Conservation (phyloP, 2,888 invertebrate species). For the Hyles lineata region DNA sequence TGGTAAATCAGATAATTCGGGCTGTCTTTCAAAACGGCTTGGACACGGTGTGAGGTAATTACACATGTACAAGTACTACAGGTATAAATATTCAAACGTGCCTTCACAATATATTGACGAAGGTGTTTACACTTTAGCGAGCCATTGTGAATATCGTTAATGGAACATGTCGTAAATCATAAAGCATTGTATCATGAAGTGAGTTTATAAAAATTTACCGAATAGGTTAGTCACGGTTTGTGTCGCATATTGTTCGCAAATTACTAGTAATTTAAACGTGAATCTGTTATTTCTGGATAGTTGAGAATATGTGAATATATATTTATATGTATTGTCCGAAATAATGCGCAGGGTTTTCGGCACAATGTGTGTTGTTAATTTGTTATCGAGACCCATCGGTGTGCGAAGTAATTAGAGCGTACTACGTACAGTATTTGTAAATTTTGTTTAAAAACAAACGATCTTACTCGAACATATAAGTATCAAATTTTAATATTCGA, state of each 20-base stretch:
- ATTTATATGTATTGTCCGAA: not conserved
- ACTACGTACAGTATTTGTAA: not conserved
- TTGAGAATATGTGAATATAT: not conserved
- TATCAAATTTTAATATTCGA: not conserved
- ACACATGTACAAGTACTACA: constrained; percentile 60
- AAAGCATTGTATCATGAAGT: not conserved
- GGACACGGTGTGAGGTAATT: constrained; percentile 60
- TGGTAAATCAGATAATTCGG: constrained; percentile 62
- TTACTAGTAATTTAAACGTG: not conserved
- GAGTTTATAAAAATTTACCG: not conserved
- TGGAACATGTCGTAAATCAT: constrained; percentile 39
- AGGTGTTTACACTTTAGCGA: constrained; percentile 49
- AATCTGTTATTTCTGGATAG: not conserved
- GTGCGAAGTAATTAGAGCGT: constrained; percentile 59
- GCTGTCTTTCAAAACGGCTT: constrained; percentile 56
- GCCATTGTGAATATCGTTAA: constrained; percentile 44
- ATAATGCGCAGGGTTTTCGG: not conserved
- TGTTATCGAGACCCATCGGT: constrained; percentile 41
- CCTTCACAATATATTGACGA: not conserved
- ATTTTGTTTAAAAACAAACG: not conserved
- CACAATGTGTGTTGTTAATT: not conserved
- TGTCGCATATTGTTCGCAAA: not conserved
- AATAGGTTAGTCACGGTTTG: not conserved
- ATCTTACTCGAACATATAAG: not conserved
- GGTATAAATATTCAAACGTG: constrained; percentile 34